Conservation (phyloP, 2,113 vertebrate species). For the Petroica traversi region DNA sequence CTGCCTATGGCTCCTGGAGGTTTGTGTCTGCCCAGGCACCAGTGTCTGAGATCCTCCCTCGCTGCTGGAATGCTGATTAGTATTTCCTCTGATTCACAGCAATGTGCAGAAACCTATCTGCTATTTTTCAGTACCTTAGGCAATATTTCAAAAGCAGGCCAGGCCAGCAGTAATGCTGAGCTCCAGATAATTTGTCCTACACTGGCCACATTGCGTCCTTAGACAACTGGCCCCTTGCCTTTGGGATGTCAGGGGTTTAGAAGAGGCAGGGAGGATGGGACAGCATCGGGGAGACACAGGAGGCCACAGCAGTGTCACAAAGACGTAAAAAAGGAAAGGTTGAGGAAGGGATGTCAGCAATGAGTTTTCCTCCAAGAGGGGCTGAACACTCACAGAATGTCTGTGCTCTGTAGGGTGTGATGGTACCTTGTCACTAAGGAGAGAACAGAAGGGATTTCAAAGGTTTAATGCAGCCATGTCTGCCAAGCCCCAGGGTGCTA, state of each 20-base stretch:
- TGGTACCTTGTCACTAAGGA: background rate
- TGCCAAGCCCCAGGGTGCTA: background rate
- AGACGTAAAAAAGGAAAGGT: background rate
- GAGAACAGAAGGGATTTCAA: background rate
- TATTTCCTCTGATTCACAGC: background rate
- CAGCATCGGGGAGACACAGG: background rate
- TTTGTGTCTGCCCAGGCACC: background rate
- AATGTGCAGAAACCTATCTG: background rate
- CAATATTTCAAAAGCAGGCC: background rate
- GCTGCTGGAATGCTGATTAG: background rate
- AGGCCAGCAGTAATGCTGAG: background rate
- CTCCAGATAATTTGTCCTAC: background rate
- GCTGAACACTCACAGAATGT: background rate
- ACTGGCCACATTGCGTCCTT: background rate
- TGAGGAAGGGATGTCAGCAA: background rate
- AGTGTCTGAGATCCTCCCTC: background rate
- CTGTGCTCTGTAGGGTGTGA: fast-evolving
- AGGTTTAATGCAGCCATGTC: background rate
- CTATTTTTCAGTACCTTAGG: background rate
- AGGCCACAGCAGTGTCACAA: background rate
- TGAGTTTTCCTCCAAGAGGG: background rate
- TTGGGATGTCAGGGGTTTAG: background rate
- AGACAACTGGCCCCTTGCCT: background rate
- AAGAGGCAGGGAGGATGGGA: background rate
- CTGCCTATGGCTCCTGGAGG: fast-evolving